These are phyloP conservation scores for Melangyna quadrimaculata DNA, from an alignment of 2,888 invertebrate species.

Conservation along the genomic window DNA sequence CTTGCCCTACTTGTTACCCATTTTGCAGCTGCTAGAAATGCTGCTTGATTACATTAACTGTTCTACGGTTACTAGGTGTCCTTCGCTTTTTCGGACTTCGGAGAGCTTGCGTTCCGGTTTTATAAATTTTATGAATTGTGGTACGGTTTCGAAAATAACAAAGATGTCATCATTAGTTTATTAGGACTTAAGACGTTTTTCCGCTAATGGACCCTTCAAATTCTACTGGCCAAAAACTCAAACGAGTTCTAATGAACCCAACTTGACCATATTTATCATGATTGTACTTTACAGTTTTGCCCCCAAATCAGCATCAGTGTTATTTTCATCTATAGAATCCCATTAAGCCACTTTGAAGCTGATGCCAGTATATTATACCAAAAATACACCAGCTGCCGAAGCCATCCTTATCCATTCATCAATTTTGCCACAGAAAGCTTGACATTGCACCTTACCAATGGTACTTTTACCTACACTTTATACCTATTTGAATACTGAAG, in stretches of 20 bases:
- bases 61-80: too few relatives aligned
- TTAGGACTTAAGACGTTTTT: too few relatives aligned
- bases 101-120: too few relatives aligned
- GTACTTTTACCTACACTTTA: not conserved
- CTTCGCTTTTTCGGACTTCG: too few relatives aligned
- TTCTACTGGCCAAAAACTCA: not conserved
- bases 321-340: conserved; percentile 41
- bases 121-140: too few relatives aligned
- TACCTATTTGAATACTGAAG: not conserved
- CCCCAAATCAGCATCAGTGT: conserved; percentile 17
- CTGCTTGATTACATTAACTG: too few relatives aligned
- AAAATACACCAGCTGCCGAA: conserved; percentile 10
- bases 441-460: conserved; percentile 53
- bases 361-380: not conserved
- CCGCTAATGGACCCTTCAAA: too few relatives aligned
- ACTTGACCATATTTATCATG: conserved; percentile 26
- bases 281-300: conserved; percentile 45
- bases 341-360: conserved; percentile 41
- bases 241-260: conserved; percentile 26
- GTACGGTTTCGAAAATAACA: too few relatives aligned
- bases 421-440: conserved; percentile 16
- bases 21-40: too few relatives aligned
- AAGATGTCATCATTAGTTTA: too few relatives aligned
- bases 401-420: conserved; percentile 57
- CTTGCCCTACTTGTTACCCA: too few relatives aligned